Conservation (phyloP, 2,113 vertebrate genomes). For the Laticauda laticaudata region DNA sequence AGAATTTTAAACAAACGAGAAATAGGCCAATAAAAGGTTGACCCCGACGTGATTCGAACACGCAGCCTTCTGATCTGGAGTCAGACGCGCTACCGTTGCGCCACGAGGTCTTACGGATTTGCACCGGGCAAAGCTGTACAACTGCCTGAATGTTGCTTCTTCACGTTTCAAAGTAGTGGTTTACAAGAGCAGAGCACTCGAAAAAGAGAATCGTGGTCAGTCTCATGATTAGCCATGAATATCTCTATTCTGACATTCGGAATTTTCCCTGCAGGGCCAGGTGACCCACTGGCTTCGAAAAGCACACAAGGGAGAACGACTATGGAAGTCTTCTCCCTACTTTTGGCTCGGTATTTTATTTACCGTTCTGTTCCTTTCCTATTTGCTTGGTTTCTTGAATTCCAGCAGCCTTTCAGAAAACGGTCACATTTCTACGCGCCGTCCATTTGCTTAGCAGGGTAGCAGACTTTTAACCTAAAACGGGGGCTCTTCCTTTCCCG, state of each 20-base stretch:
- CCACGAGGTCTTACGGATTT: constrained; percentile 68
- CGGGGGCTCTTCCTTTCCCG: accelerated
- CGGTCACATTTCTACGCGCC: neutral
- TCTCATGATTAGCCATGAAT: neutral
- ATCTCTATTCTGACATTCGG: neutral
- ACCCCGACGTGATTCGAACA: constrained; percentile 80
- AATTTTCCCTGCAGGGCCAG: neutral
- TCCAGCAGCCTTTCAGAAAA: neutral
- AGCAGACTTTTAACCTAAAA: neutral
- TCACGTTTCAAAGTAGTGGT: too few species aligned
- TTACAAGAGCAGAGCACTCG: neutral
- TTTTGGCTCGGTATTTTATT: neutral
- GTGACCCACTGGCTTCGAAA: neutral
- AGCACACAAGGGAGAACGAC: neutral
- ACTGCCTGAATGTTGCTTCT: neutral
- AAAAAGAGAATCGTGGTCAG: neutral
- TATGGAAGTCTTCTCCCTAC: neutral
- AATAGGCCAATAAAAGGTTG: neutral
- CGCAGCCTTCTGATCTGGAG: constrained; percentile 79
- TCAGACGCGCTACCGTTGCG: constrained; percentile 79
- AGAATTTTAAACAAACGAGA: neutral
- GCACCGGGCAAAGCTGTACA: accelerated
- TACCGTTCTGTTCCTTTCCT: neutral
- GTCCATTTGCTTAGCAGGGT: neutral
- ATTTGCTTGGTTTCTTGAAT: neutral